Conservation (phyloP, 2,888 invertebrate species). For the Chelonus formosanus region DNA sequence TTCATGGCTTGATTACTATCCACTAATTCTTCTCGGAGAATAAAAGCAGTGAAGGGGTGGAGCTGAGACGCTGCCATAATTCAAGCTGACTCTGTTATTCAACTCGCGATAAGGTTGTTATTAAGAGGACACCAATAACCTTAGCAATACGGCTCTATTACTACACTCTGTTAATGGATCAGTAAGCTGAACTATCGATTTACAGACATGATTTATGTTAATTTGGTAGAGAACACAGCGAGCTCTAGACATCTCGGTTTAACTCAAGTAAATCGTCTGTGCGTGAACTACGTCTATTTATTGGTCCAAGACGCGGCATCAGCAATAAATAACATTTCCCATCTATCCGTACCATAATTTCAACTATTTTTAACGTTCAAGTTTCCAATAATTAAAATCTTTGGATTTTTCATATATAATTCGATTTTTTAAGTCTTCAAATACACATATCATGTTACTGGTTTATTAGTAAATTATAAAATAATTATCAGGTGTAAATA, state of each 20-base stretch:
- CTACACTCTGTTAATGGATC: constrained; percentile 50
- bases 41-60: constrained; percentile 43
- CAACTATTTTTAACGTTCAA: too few relatives aligned
- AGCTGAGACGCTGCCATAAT: constrained; percentile 51
- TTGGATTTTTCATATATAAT: too few relatives aligned
- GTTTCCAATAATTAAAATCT: too few relatives aligned
- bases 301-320: background rate
- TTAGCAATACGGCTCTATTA: constrained; percentile 61
- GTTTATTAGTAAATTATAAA: constrained; percentile 33
- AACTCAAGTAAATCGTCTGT: background rate
- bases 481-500: constrained; percentile 41
- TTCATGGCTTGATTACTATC: constrained; percentile 15
- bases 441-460: too few relatives aligned
- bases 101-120: constrained; percentile 50
- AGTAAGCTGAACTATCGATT: constrained; percentile 57
- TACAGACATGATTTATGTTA: constrained; percentile 53
- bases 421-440: too few relatives aligned
- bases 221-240: constrained; percentile 35
- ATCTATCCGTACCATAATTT: too few relatives aligned
- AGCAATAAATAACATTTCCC: too few relatives aligned
- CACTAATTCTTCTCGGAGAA: background rate
- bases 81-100: constrained; percentile 57
- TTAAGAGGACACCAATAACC: constrained; percentile 63
- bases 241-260: background rate
- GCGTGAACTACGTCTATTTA: background rate